These are phyloP conservation scores for Setophaga petechia DNA, from an alignment of 2,113 vertebrate species.

Conservation along the genomic window DNA sequence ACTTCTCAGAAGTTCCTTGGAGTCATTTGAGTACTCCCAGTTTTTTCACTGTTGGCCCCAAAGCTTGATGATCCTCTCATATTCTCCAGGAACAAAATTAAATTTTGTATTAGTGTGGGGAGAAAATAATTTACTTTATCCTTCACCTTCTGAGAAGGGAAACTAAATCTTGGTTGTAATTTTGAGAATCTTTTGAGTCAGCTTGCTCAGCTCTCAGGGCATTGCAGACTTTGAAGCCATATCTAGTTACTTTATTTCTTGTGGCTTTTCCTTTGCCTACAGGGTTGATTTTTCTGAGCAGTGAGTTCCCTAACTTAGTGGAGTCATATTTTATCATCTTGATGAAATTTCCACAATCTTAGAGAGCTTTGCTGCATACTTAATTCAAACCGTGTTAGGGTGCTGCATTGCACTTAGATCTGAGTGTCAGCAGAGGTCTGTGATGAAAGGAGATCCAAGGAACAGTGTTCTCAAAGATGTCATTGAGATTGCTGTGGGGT, in stretches of 20 bases:
- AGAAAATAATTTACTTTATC: not conserved
- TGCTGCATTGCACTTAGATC: not conserved
- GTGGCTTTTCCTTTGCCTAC: not conserved
- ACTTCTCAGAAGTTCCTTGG: not conserved
- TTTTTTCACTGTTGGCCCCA: not conserved
- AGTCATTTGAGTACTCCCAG: not conserved
- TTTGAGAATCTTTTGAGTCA: not conserved
- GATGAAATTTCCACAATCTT: not conserved
- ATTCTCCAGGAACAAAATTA: not conserved
- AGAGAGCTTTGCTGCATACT: not conserved
- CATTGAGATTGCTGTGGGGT: not conserved
- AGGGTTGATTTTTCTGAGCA: not conserved
- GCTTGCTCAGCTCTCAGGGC: not conserved
- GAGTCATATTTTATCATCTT: not conserved
- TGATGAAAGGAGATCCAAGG: not conserved
- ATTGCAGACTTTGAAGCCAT: not conserved
- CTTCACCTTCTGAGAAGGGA: not conserved
- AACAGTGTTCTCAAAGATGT: not conserved
- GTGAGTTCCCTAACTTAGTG: not conserved
- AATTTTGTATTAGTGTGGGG: not conserved
- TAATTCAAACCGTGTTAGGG: constrained; percentile 1
- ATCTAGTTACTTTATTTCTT: not conserved
- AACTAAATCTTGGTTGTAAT: not conserved
- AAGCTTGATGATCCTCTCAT: not conserved
- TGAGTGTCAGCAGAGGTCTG: not conserved